These are phyloP conservation scores for Oscheius sp. DNA, from an alignment of 2,888 invertebrate species.

Conservation along the genomic window DNA sequence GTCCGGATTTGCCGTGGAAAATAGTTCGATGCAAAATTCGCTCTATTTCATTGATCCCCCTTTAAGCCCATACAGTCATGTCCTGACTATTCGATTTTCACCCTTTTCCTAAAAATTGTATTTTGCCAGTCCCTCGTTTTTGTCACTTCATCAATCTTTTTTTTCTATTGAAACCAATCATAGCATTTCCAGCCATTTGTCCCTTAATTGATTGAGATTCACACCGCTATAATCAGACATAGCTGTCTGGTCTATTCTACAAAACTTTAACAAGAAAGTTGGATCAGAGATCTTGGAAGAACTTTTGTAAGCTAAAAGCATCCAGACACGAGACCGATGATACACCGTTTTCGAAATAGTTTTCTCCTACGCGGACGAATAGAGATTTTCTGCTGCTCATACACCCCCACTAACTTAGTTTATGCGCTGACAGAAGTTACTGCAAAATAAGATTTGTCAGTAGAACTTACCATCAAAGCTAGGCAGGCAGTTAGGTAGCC, in stretches of 20 bases:
- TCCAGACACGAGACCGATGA: background rate
- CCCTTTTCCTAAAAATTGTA: too few relatives aligned
- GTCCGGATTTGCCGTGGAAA: too few relatives aligned
- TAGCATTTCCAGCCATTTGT: too few relatives aligned
- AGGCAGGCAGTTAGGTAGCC: slow-evolving; percentile 93
- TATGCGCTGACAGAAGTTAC: background rate
- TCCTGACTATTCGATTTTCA: too few relatives aligned
- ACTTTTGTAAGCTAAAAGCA: background rate
- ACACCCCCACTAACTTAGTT: slow-evolving; percentile 7
- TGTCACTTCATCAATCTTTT: background rate
- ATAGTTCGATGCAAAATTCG: too few relatives aligned
- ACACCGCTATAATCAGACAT: background rate
- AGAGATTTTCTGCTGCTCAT: background rate
- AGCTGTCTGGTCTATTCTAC: background rate
- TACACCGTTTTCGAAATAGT: background rate
- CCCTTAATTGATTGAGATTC: slow-evolving; percentile 1
- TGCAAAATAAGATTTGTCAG: background rate
- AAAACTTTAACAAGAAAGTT: too few relatives aligned
- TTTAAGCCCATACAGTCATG: too few relatives aligned
- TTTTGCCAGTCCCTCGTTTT: slow-evolving; percentile 24
- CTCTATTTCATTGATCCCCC: too few relatives aligned
- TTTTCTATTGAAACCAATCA: background rate
- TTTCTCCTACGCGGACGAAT: background rate
- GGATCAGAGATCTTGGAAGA: background rate
- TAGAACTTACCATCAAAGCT: slow-evolving; percentile 80